phyloP scores from a whole-genome alignment of 2,113 vertebrate species.

The Sinocyclocheilus rhinocerous region DNA sequence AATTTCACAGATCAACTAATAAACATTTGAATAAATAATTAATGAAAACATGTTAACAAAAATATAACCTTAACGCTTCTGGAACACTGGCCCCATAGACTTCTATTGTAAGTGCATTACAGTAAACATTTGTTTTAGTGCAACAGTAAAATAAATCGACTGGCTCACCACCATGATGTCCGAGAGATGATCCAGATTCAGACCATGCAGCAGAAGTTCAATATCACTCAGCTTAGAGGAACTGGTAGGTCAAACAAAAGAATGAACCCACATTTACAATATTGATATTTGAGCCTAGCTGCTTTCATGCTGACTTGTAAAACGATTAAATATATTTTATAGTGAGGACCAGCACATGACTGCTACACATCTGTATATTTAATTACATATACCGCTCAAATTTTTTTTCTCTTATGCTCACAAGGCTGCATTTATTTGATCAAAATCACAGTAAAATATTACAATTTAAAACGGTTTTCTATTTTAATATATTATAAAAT shows the following conservation, averaged over 20 bases:
- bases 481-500: too few species aligned
- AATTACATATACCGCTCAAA: not conserved
- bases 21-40: not conserved
- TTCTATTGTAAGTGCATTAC: not conserved
- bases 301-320: not conserved
- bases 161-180: slow-evolving; percentile 72
- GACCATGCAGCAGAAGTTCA: slow-evolving; percentile 87
- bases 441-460: not conserved
- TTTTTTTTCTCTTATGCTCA: not conserved
- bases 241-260: slow-evolving; percentile 66
- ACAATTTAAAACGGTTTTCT: too few species aligned
- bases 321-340: not conserved
- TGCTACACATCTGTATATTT: not conserved
- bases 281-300: not conserved
- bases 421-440: not conserved
- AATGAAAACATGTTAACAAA: not conserved
- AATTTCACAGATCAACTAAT: not conserved
- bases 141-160: not conserved
- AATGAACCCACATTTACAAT: not conserved
- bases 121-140: not conserved
- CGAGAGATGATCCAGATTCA: slow-evolving; percentile 82
- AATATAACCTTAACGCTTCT: not conserved
- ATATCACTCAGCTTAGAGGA: slow-evolving; percentile 79
- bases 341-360: not conserved
- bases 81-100: not conserved